A percentile compares a stretch with the other conserved stretches of the same genome.
phyloP scores from a whole-genome alignment of 2,888 invertebrate genomes.

The Cyclophora punctaria region DNA sequence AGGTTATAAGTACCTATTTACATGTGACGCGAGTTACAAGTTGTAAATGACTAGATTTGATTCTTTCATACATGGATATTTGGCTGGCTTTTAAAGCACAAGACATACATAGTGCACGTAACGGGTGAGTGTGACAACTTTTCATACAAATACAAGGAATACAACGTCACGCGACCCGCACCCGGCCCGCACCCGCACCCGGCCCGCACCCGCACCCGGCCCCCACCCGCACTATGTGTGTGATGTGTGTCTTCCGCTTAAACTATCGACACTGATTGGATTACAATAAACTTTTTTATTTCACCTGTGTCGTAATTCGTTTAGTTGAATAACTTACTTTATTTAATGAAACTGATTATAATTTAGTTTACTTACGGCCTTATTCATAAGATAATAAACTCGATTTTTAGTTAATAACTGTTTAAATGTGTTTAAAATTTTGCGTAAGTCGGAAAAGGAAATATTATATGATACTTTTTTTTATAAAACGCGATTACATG shows the following conservation, averaged over 20 bases:
- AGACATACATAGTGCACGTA: neutral
- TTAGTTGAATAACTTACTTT: conserved; percentile 29
- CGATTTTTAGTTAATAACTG: no score
- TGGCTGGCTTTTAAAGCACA: conserved; percentile 24
- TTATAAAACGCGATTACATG: no score
- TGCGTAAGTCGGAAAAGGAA: no score
- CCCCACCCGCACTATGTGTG: neutral
- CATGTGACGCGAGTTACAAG: conserved; percentile 20
- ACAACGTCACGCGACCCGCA: neutral
- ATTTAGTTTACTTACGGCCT: no score
- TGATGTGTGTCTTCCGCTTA: neutral
- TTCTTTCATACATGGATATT: conserved; percentile 18
- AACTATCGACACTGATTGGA: conserved; percentile 16
- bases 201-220: neutral
- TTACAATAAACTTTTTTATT: conserved; percentile 32
- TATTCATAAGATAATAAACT: no score
- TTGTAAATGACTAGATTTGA: conserved; percentile 27
- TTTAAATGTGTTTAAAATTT: no score
- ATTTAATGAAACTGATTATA: no score
- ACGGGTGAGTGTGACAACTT: neutral
- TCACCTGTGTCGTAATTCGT: conserved; percentile 64
- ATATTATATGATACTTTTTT: no score
- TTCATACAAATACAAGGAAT: neutral
- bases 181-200: neutral
- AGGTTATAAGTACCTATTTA: conserved; percentile 27